Base-by-base conservation (phyloP, 2,888 invertebrate species). In the Xanthorhoe designata region DNA sequence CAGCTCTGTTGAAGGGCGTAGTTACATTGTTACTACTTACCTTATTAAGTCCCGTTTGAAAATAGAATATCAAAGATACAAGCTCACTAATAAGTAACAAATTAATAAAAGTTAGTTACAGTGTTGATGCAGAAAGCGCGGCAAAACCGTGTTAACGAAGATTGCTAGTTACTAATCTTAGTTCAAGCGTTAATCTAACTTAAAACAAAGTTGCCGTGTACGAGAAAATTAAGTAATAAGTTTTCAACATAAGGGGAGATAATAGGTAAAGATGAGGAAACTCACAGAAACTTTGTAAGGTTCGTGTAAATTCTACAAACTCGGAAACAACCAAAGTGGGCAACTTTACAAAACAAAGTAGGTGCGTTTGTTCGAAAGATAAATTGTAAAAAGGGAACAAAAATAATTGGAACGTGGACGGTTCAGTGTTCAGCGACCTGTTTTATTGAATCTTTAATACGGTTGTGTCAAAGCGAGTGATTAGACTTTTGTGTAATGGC, bases 181-280 rank as follows among this genome's bases (percentile, higher is more conserved):
- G 62, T 67, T 66, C 60, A 65, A 64, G 65, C 70, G 63, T 66
- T 69, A 69, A 68, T 66, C 57, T 61, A 64, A 69, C 61, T 66
- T 66, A 66, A 61, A 62, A 66, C 66, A 57, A 68, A 61, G 68
- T 71, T 74, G 56, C 50, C 54, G 59, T 52, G 69, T 70, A 65
- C 63, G 66, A 61, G 61, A 63, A 73, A 73, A 73, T 74, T 73
- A 75, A 62, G 24, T 52, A 59, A 74, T 68, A 71, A 69, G 68
- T 73, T 75, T 59, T 72, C 67, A 72, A 70, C 70, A 61, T 64
- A 66, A 62, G 61, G 64, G 59, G 57, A 70, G 64, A 68, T 74
- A 71, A 69, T 70, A 68, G 51, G 59, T 29, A 38, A 59, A 65
- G 66, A 66, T 63, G 66, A 64, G 66, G 56, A 64, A 74, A 71